phyloP scores from a whole-genome alignment of 2,797 vertebrate genomes.

The Furcifer pardalis region DNA sequence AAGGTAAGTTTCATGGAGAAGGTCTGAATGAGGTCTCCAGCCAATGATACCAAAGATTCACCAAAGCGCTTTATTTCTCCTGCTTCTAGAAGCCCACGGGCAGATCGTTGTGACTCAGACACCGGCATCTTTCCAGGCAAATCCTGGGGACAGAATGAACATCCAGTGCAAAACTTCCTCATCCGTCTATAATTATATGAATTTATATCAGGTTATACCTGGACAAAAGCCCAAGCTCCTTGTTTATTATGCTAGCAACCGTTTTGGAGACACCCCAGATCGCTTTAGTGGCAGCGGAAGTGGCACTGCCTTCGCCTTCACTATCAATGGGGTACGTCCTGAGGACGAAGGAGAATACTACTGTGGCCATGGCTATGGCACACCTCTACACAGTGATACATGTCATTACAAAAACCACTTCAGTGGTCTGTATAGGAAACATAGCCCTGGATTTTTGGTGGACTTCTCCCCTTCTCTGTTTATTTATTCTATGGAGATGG shows the following conservation, averaged over 20 bases:
- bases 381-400: background rate
- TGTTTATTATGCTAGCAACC: background rate
- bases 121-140: background rate
- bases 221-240: background rate
- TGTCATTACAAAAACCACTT: background rate
- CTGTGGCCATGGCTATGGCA: background rate
- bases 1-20: background rate
- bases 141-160: conserved; percentile 22
- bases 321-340: background rate
- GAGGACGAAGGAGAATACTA: conserved; percentile 12
- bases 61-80: background rate
- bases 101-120: conserved; percentile 24
- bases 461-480: background rate
- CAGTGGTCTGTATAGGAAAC: background rate
- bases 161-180: conserved; percentile 1
- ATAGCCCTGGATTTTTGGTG: background rate
- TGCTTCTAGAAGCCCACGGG: conserved; percentile 3
- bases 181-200: accelerated
- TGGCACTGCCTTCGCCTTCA: background rate
- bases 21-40: background rate
- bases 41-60: background rate
- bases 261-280: background rate
- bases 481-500: background rate
- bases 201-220: background rate
- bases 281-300: conserved; percentile 7